Evolutionary conservation across 2,113 vertebrate species (phyloP).

Genomic region (Callipepla squamata): DNA sequence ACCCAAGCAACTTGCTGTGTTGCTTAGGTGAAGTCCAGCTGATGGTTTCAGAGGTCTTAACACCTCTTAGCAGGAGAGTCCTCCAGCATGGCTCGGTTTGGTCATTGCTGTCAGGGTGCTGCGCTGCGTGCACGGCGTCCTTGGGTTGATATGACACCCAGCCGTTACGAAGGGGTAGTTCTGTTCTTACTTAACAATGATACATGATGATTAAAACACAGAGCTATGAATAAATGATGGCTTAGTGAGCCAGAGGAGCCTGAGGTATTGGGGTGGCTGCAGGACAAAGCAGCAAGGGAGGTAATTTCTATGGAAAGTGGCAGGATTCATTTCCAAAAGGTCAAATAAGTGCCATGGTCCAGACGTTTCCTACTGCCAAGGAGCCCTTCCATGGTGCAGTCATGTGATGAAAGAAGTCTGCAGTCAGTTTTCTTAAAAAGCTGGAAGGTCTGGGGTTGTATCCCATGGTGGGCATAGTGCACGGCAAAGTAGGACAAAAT

Average conservation of each 20-base stretch:
- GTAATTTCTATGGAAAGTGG: not conserved
- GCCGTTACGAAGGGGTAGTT: not conserved
- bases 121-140: not conserved
- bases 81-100: not conserved
- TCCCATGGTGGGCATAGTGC: not conserved
- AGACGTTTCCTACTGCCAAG: not conserved
- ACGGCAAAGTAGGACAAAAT: not conserved
- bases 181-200: not conserved
- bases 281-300: not conserved
- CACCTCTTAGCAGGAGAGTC: not conserved
- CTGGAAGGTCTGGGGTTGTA: not conserved
- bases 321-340: not conserved
- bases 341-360: not conserved
- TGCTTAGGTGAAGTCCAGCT: not conserved
- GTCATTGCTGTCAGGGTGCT: not conserved
- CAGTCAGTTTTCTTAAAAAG: not conserved
- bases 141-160: not conserved
- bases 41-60: not conserved
- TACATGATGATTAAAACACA: not conserved
- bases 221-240: conserved; percentile 14
- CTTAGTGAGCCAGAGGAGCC: not conserved
- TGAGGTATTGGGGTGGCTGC: not conserved
- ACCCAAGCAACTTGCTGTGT: not conserved
- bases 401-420: not conserved
- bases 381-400: not conserved